phyloP scores from a whole-genome alignment of 2,113 vertebrate genomes.

The Microtus ochrogaster region DNA sequence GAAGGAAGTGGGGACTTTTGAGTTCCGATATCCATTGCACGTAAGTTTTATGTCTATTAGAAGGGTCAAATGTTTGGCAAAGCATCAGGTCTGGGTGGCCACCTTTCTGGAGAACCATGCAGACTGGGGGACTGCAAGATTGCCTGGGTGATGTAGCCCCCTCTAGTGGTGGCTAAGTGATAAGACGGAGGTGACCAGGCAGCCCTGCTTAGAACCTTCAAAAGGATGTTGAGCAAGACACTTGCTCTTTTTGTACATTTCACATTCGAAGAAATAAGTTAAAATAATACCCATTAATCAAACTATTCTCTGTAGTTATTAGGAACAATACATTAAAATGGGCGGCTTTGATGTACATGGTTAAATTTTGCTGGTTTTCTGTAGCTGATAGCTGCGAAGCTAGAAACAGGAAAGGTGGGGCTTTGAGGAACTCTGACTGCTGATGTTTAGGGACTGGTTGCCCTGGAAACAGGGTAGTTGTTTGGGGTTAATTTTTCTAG shows the following conservation, averaged over 20 bases:
- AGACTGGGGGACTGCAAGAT: neutral
- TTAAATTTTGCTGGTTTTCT: slow-evolving; percentile 24
- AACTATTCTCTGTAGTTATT: neutral
- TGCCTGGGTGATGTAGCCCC: neutral
- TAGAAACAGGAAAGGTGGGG: slow-evolving; percentile 88
- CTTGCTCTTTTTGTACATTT: slow-evolving; percentile 57
- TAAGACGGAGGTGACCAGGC: fast-evolving
- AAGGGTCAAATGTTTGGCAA: neutral
- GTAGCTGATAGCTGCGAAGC: neutral
- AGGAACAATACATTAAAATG: neutral
- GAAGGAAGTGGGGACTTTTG: neutral
- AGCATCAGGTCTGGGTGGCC: no score
- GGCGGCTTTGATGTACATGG: neutral
- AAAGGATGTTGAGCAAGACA: slow-evolving; percentile 3
- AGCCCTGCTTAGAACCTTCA: neutral
- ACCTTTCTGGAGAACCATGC: neutral
- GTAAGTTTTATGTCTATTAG: neutral
- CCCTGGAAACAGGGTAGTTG: slow-evolving; percentile 77
- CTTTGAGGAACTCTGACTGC: slow-evolving; percentile 61
- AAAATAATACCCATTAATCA: neutral
- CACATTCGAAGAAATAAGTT: slow-evolving; percentile 4
- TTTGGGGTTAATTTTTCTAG: slow-evolving; percentile 62
- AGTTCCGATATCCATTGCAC: neutral
- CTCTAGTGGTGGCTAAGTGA: slow-evolving; percentile 1
- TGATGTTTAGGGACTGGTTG: slow-evolving; percentile 74